These are phyloP conservation scores for Pionites leucogaster DNA, from an alignment of 2,113 vertebrate species.

Conservation along the genomic window DNA sequence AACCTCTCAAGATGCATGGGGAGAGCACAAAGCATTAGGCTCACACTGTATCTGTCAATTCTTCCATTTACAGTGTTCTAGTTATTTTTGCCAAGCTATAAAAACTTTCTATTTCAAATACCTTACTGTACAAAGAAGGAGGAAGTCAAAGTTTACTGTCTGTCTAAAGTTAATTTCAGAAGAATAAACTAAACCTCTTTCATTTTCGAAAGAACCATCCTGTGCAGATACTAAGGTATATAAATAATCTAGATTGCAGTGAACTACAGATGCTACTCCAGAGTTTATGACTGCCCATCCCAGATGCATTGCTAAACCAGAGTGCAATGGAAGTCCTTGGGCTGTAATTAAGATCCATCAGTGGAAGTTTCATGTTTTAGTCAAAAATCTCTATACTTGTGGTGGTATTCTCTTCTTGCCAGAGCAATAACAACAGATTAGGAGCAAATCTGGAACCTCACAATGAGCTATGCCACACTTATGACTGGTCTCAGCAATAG, in stretches of 20 bases:
- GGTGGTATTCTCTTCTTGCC: not conserved
- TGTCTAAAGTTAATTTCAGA: not conserved
- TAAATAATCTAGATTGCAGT: not conserved
- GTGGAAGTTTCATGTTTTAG: not conserved
- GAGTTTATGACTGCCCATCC: not conserved
- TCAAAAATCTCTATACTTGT: not conserved
- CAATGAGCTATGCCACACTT: rapidly evolving
- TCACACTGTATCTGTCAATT: not conserved
- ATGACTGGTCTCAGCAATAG: not conserved
- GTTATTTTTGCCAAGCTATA: not conserved
- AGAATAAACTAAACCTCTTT: not conserved
- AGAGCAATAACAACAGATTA: not conserved
- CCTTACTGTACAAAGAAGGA: not conserved
- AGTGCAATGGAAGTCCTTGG: not conserved
- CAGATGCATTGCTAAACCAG: not conserved
- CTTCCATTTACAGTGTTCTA: not conserved
- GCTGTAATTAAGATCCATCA: not conserved
- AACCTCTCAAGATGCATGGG: not conserved
- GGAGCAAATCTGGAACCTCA: not conserved
- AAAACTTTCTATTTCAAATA: not conserved
- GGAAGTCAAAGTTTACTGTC: not conserved
- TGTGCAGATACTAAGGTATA: not conserved
- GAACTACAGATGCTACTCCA: not conserved
- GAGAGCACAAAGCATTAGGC: not conserved
- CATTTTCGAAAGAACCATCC: not conserved